phyloP scores from a whole-genome alignment of 92 coral and sea anemone genomes.

The Nematostella vectensis region DNA sequence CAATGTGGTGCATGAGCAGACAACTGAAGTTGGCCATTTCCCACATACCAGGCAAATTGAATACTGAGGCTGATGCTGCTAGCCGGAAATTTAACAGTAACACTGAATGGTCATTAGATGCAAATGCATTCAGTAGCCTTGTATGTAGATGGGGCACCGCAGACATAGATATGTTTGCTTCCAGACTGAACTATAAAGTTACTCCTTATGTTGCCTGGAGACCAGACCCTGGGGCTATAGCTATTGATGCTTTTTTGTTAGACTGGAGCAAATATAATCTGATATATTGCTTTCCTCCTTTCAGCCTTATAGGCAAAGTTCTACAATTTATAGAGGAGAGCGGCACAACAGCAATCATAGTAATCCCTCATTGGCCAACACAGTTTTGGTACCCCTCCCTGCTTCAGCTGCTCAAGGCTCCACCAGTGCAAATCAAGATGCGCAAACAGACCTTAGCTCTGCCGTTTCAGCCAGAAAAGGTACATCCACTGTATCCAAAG shows the following conservation, averaged over 20 bases:
- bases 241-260: conserved; percentile 45
- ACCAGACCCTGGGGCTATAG: conserved; percentile 51
- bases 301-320: conserved; percentile 36
- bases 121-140: conserved; percentile 14
- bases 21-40: conserved; percentile 22
- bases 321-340: conserved; percentile 25
- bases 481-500: conserved; percentile 38
- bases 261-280: conserved; percentile 44
- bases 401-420: conserved; percentile 32
- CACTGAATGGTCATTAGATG: conserved; percentile 54
- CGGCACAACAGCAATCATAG: conserved; percentile 22
- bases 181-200: conserved; percentile 42
- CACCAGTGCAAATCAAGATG: conserved; percentile 20
- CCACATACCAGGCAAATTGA: conserved; percentile 41
- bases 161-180: conserved; percentile 52
- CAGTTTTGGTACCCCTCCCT: conserved; percentile 50
- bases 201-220: conserved; percentile 37
- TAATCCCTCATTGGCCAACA: conserved; percentile 40
- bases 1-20: conserved; percentile 35
- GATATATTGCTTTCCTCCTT: conserved; percentile 22
- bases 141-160: conserved; percentile 32
- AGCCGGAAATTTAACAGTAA: conserved; percentile 23
- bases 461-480: conserved; percentile 20
- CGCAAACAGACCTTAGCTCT: conserved; percentile 25
- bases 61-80: conserved; percentile 34